phyloP scores from a whole-genome alignment of 2,113 vertebrate species.

The Psettodes erumei region DNA sequence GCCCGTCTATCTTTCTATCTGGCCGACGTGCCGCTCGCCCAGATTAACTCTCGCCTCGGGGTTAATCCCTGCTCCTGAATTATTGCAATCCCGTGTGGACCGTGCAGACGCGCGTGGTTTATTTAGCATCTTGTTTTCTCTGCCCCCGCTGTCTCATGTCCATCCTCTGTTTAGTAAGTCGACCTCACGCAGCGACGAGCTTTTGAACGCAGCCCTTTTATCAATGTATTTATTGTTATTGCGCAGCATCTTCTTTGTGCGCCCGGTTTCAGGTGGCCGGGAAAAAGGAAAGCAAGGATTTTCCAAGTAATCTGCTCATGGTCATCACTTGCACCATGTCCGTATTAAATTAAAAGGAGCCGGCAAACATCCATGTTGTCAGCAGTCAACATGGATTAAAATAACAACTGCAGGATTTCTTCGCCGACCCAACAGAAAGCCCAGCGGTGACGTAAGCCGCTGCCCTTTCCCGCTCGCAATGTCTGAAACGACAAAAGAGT shows the following conservation, averaged over 20 bases:
- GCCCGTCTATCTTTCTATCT: conserved; percentile 49
- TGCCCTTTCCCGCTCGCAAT: no score
- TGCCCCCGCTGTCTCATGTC: conserved; percentile 9
- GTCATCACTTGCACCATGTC: not conserved
- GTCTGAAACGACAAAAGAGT: no score
- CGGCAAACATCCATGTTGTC: not conserved
- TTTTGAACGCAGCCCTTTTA: conserved; percentile 3
- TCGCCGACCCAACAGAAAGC: not conserved
- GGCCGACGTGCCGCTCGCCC: conserved; percentile 42
- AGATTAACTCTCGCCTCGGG: conserved; percentile 67
- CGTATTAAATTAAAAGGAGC: not conserved
- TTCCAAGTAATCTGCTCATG: conserved; percentile 11
- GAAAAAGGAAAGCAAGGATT: conserved; percentile 23
- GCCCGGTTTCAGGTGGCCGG: not conserved
- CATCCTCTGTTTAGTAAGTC: not conserved
- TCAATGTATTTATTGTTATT: not conserved
- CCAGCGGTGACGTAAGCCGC: no score
- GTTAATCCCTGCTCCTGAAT: conserved; percentile 73
- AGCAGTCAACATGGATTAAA: not conserved
- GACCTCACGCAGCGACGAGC: not conserved
- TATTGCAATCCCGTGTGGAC: conserved; percentile 52
- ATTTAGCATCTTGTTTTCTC: conserved; percentile 35
- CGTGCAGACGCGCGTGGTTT: conserved; percentile 34
- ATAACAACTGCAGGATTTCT: not conserved
- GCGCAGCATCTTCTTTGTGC: not conserved